Conservation (phyloP, 2,888 invertebrate genomes). For the Drosophila dives region DNA sequence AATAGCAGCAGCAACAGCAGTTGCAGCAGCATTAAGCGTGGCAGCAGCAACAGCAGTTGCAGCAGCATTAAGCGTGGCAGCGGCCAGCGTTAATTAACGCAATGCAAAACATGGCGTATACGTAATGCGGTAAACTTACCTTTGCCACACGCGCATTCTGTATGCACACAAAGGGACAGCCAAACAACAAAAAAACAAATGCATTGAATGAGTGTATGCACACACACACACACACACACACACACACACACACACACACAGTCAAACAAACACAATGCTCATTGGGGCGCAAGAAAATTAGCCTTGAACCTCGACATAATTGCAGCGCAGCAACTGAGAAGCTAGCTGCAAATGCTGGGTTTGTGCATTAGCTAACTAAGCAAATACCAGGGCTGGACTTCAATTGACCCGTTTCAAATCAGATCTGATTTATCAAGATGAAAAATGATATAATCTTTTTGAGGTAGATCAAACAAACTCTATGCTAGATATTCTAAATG, state of each 20-base stretch:
- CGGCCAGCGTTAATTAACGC: constrained; percentile 66
- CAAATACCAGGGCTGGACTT: constrained; percentile 22
- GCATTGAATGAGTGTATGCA: constrained; percentile 45
- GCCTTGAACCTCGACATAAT: constrained; percentile 77
- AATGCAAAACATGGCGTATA: constrained; percentile 65
- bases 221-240: constrained; percentile 11
- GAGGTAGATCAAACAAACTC: background rate
- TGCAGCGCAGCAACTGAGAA: constrained; percentile 60
- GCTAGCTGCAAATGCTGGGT: constrained; percentile 29
- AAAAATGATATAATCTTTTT: no score
- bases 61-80: constrained; percentile 7
- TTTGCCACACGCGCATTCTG: constrained; percentile 71
- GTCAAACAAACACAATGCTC: constrained; percentile 22
- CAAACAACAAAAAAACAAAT: constrained; percentile 24
- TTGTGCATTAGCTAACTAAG: constrained; percentile 46
- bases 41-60: constrained; percentile 9
- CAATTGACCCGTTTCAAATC: background rate
- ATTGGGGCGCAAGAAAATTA: constrained; percentile 70
- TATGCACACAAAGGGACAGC: constrained; percentile 46
- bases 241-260: constrained; percentile 1
- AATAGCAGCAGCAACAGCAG: constrained; percentile 10
- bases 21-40: background rate
- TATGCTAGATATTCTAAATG: background rate
- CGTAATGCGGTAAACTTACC: constrained; percentile 71
- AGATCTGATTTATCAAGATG: background rate